phyloP scores from a whole-genome alignment of 1,140 invertebrate species.

The Amyelois transitella region DNA sequence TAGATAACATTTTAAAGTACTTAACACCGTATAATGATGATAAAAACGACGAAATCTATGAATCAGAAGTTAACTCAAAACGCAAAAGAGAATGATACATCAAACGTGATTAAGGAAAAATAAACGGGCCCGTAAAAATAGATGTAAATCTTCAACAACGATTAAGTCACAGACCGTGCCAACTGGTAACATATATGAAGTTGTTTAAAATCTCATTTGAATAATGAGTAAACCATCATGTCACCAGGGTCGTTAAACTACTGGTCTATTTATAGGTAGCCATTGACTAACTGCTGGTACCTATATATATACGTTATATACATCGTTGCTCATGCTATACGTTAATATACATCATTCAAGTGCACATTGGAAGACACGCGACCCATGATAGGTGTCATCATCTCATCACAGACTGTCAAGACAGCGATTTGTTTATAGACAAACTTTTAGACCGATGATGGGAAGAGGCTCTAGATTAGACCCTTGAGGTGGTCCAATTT shows the following conservation, averaged over 20 bases:
- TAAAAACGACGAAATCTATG: too few species aligned
- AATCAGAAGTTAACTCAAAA: neutral
- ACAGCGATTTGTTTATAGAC: neutral
- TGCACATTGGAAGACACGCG: neutral
- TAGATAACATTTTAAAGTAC: too few species aligned
- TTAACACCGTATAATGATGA: too few species aligned
- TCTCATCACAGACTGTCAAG: neutral
- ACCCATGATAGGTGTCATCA: neutral
- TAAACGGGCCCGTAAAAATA: too few species aligned
- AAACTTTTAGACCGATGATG: neutral
- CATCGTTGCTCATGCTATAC: too few species aligned
- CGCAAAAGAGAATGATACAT: too few species aligned
- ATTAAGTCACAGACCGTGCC: neutral
- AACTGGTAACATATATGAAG: neutral
- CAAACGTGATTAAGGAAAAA: too few species aligned
- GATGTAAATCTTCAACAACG: neutral
- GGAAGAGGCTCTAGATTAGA: neutral
- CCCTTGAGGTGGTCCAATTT: neutral
- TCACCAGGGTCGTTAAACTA: neutral
- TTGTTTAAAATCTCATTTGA: neutral
- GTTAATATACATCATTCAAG: neutral
- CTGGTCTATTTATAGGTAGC: neutral
- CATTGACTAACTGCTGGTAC: neutral
- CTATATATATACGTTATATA: too few species aligned
- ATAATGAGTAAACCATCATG: neutral